Percentiles rank a stretch among this genome's conserved stretches.
These are phyloP conservation scores for Epinotia demarniana DNA, from an alignment of 2,888 invertebrate genomes.

Conservation along the genomic window DNA sequence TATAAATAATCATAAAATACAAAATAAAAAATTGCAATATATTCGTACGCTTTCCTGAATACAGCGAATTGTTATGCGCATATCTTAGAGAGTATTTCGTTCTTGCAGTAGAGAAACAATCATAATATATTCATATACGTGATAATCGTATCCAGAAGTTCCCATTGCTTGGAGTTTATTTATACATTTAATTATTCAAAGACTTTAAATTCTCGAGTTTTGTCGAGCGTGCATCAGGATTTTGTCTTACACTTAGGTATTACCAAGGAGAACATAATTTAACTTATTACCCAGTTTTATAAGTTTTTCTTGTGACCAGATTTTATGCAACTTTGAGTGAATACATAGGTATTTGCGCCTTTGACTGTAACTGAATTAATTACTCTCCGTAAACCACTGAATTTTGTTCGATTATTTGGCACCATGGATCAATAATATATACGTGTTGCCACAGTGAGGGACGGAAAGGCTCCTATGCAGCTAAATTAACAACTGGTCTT, in stretches of 20 bases:
- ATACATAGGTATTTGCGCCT: too few relatives aligned
- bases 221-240: not conserved
- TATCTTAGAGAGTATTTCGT: conserved; percentile 16
- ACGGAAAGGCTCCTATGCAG: too few relatives aligned
- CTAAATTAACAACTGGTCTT: too few relatives aligned
- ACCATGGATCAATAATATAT: too few relatives aligned
- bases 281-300: not conserved
- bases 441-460: too few relatives aligned
- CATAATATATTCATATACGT: conserved; percentile 5
- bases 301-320: not conserved
- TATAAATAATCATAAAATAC: conserved; percentile 11
- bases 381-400: too few relatives aligned
- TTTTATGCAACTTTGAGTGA: too few relatives aligned
- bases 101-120: not conserved
- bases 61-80: conserved; percentile 22
- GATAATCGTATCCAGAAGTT: conserved; percentile 4
- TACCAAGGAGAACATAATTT: not conserved
- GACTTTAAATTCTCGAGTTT: conserved; percentile 6
- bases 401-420: too few relatives aligned
- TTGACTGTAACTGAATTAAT: too few relatives aligned
- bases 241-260: not conserved
- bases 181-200: conserved; percentile 17
- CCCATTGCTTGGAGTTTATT: not conserved
- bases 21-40: conserved; percentile 18
- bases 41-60: conserved; percentile 5